Evolutionary conservation across 2,113 vertebrate genomes (phyloP), one percentile per base, ranked within the genome.

Genomic region (Rhadina sibilatrix): DNA sequence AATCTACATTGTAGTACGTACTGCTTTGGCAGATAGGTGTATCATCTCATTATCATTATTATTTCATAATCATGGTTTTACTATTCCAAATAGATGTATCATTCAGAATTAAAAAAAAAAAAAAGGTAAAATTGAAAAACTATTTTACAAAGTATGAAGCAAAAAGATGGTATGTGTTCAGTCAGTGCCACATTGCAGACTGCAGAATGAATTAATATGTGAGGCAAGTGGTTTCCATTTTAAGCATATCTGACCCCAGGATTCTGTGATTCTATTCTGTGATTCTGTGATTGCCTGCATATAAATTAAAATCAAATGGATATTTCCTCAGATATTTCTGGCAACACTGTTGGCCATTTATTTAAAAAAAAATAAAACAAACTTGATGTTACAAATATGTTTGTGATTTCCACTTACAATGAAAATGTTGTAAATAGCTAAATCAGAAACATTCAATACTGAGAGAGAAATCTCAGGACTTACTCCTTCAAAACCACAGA

Each of bases 311-410:
- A 86, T 78, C 12, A 31, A 94, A 91, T 61, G 49, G 53, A 87
- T 84, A 78, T 78, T 94, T 90, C 72, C 47, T 91, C 54, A 81
- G 50, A 70, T 94, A 81, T 88, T 92, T 93, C 59, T 87, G 33
- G 42, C 6, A 83, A 63, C 30, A 35, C 9, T 31, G 5, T 61
- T 37, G 5, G 23, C 14, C 6, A 52, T 52, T 78, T 38, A 60
- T 59, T 83, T 20, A 1, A 50, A 87, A 89, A 79, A 86, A 88
- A 60, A 77, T 12, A 28, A 69, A 79, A 38, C 25, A 89, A 75
- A 78, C 46, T 79, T 75, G 44, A 84, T 61, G 50, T 69, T 87
- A 42, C 46, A 87, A 87, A 75, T 87, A 79, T 10, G 33, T 68
- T 33, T 78, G 20, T 69, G 78, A 87, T 91, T 87, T 70, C 46